These are phyloP conservation scores for Phaenicophaeus curvirostris DNA, from an alignment of 2,797 vertebrate genomes.

Conservation along the genomic window DNA sequence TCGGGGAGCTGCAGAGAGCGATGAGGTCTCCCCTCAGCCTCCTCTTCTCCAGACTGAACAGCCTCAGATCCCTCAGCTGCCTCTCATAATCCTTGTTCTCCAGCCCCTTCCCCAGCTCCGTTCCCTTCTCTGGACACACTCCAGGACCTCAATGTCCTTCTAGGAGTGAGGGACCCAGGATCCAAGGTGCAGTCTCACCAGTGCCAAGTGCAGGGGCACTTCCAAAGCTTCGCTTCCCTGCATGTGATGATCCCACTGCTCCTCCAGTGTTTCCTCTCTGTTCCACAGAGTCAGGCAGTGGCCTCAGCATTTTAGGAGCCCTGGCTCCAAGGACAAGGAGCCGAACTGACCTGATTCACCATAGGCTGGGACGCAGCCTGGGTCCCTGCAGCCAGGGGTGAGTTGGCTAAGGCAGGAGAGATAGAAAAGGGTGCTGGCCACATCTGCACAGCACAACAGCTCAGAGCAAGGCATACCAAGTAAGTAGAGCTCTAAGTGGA, in stretches of 20 bases:
- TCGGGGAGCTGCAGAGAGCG: too few relatives aligned
- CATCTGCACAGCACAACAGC: too few relatives aligned
- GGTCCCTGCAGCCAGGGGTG: not conserved
- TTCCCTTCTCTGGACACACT: too few relatives aligned
- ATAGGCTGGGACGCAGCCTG: accelerated
- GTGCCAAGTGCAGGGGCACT: too few relatives aligned
- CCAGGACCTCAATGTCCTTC: too few relatives aligned
- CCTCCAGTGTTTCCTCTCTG: not conserved
- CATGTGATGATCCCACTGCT: accelerated
- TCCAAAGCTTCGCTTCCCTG: not conserved
- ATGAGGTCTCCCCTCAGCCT: too few relatives aligned
- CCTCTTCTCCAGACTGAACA: too few relatives aligned
- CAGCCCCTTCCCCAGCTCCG: too few relatives aligned
- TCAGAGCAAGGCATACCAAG: not conserved
- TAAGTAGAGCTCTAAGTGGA: accelerated
- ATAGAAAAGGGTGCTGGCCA: not conserved
- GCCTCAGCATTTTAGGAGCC: not conserved
- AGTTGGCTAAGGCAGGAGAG: not conserved
- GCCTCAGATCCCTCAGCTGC: too few relatives aligned
- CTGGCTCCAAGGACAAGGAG: not conserved
- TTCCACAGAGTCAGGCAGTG: accelerated
- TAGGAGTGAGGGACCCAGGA: not conserved
- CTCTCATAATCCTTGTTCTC: too few relatives aligned
- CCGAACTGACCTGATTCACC: not conserved
- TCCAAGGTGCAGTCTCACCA: too few relatives aligned